Evolutionary conservation across 2,113 vertebrate species (phyloP).

Genomic region (Bucco capensis): DNA sequence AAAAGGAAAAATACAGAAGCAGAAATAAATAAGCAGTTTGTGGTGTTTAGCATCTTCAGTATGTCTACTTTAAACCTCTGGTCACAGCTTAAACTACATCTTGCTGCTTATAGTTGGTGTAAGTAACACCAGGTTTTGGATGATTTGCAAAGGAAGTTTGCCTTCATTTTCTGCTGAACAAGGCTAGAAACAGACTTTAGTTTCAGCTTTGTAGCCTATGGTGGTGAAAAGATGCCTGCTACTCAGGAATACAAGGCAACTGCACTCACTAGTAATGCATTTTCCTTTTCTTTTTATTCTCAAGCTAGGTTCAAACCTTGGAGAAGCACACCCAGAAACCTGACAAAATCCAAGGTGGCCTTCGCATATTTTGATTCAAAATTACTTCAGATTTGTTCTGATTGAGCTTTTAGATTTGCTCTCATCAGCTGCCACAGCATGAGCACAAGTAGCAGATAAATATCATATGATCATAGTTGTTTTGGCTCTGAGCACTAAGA

Average conservation of each 20-base stretch:
- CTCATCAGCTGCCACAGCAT: background rate
- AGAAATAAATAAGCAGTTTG: background rate
- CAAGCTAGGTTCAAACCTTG: background rate
- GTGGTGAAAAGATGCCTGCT: background rate
- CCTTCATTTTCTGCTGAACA: background rate
- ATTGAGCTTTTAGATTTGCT: background rate
- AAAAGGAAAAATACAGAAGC: background rate
- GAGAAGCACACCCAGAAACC: background rate
- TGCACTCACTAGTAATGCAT: background rate
- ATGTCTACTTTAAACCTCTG: background rate
- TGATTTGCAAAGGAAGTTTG: background rate
- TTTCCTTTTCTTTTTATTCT: background rate
- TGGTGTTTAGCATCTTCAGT: background rate
- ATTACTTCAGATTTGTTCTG: background rate
- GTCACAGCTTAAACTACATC: background rate
- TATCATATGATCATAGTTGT: fast-evolving
- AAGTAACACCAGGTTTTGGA: background rate
- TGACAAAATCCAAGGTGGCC: background rate
- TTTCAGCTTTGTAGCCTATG: background rate
- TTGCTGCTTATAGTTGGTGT: background rate
- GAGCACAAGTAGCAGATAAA: background rate
- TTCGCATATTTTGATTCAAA: background rate
- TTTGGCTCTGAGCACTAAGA: fast-evolving
- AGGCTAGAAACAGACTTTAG: background rate
- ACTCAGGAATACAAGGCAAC: background rate